Base-by-base conservation (phyloP, 2,113 vertebrate species). In the Neomonachus schauinslandi region DNA sequence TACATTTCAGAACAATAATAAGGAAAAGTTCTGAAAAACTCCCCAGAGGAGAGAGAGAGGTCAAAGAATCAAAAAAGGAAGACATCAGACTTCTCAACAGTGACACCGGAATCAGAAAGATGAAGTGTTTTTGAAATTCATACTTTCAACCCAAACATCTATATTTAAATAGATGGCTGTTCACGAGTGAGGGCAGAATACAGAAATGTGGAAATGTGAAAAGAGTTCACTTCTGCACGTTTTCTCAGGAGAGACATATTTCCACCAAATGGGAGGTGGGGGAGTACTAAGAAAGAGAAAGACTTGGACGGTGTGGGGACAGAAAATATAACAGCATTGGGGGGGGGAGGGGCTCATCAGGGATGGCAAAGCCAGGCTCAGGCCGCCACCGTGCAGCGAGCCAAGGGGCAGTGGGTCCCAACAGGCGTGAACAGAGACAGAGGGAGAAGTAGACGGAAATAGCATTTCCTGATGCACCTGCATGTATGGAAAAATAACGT, bases 371-470 rank as follows among this genome's bases (percentile, higher is more conserved):
- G 6, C 39, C 10, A 1, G 19, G 8, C 28, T 49, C 10, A n/a
- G 31, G 26, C 11, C 46, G 11, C 11, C 42, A 53, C 71, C 1
- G 0, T 0, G 2, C 26, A 33, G 14, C 0, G 1, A 11, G 4
- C 59, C 3, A 2, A 13, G 42, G 11, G 42, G 24, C 7, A 8
- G 46, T n/a, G 24, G 13, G 39, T 7, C 51, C 18, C 67, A 26
- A 14, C 0, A 8, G 28, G n/a, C 5, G 22, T 7, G 11, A 42
- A 18, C 0, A 11, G 21, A 36, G 39, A 67, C 39, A 21, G 16
- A 16, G 49, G 86, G 61, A 57, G 63, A 39, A 55, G 24, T 10
- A 3, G 82, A 18, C 0, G 8, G 61, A 6, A 31, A 0, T 31
- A 74, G 7, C 33, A 2, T 59, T n/a, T 87, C 69, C 63, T 92